These are phyloP conservation scores for Nezara viridula DNA, from an alignment of 2,888 invertebrate genomes.

Conservation along the genomic window DNA sequence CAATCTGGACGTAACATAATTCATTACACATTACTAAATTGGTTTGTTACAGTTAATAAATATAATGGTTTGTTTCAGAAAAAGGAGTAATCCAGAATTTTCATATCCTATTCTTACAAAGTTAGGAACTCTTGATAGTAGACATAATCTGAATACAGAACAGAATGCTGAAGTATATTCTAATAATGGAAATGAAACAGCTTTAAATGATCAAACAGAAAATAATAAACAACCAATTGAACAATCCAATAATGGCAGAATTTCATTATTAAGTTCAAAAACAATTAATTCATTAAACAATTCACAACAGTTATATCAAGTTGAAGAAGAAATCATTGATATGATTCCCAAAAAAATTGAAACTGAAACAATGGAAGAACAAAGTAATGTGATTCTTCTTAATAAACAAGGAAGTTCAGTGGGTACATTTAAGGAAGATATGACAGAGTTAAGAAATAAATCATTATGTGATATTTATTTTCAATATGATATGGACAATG, in stretches of 20 bases:
- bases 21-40: too few species aligned
- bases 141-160: background rate
- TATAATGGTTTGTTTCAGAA: background rate
- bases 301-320: background rate
- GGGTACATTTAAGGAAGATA: background rate
- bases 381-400: background rate
- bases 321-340: background rate
- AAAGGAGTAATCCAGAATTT: background rate
- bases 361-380: too few species aligned
- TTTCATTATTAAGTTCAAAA: background rate
- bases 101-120: background rate
- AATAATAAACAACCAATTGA: background rate
- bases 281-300: background rate
- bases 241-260: background rate
- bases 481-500: background rate
- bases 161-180: background rate
- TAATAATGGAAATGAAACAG: background rate
- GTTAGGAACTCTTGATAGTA: background rate
- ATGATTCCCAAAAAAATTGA: background rate
- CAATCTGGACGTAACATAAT: too few species aligned
- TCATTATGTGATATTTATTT: background rate
- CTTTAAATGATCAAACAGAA: background rate
- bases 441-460: background rate
- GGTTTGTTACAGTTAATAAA: too few species aligned
- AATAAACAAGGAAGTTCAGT: background rate